These are phyloP conservation scores for Orthonyx spaldingii DNA, from an alignment of 2,113 vertebrate genomes.

Conservation along the genomic window DNA sequence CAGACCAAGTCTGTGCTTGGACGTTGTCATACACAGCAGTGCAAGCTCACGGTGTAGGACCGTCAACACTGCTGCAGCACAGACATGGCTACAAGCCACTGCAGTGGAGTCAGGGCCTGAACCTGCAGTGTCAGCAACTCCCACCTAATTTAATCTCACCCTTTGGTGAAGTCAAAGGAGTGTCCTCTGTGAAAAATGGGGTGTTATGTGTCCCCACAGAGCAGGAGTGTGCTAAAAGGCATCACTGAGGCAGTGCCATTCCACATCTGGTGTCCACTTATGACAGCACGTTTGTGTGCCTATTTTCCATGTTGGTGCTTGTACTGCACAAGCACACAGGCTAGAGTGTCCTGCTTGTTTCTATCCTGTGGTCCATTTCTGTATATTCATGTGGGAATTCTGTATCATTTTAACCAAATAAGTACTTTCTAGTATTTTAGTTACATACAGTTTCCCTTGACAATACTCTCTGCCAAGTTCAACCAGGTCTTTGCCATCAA, in stretches of 20 bases:
- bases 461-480: not conserved
- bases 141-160: not conserved
- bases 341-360: not conserved
- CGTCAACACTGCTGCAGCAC: too few relatives aligned
- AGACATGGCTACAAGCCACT: not conserved
- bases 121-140: not conserved
- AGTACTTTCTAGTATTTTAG: not conserved
- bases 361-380: not conserved
- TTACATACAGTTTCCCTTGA: not conserved
- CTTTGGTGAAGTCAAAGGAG: not conserved
- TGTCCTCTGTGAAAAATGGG: not conserved
- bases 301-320: not conserved
- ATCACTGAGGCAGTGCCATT: not conserved
- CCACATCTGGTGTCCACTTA: not conserved
- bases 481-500: not conserved
- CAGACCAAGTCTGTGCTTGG: rapidly evolving
- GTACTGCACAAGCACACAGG: not conserved
- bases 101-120: rapidly evolving
- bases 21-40: not conserved
- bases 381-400: too few relatives aligned
- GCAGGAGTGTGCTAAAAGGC: not conserved
- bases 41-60: rapidly evolving
- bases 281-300: rapidly evolving
- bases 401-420: not conserved
- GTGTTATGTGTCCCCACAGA: not conserved